Percentiles rank a stretch among this genome's conserved stretches.
These are phyloP conservation scores for Zootermopsis nevadensis DNA, from an alignment of 2,888 invertebrate genomes.

Conservation along the genomic window DNA sequence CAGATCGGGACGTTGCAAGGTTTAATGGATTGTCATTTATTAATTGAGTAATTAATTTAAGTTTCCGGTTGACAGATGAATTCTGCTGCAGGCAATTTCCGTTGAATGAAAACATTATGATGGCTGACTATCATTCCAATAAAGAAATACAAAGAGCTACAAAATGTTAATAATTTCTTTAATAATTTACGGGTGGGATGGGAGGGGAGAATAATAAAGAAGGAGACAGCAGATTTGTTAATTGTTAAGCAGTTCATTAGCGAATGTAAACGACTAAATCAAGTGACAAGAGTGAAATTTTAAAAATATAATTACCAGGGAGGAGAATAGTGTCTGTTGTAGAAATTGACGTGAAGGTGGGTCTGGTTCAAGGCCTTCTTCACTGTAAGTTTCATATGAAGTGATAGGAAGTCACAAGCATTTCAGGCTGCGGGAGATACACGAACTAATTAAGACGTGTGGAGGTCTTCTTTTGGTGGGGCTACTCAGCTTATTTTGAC, in stretches of 20 bases:
- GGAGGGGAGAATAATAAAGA: neutral
- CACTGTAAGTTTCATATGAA: no score
- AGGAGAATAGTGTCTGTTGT: neutral
- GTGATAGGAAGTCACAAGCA: no score
- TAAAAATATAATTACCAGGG: neutral
- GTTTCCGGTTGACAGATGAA: constrained; percentile 47
- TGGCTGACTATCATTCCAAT: neutral
- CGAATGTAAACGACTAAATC: constrained; percentile 10
- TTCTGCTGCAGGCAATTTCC: constrained; percentile 30
- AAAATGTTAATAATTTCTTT: neutral
- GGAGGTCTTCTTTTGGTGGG: no score
- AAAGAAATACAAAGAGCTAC: neutral
- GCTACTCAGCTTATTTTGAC: no score
- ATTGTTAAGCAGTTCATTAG: constrained; percentile 48
- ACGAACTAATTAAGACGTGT: no score
- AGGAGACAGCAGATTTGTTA: constrained; percentile 25
- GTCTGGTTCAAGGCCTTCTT: no score
- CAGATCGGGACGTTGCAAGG: neutral
- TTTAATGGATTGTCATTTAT: constrained; percentile 47
- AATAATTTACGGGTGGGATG: neutral
- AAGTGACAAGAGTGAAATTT: constrained; percentile 3
- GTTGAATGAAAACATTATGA: neutral
- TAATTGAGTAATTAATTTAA: constrained; percentile 52
- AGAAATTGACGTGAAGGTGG: no score
- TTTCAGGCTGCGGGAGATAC: no score